Conservation (phyloP, 2,797 vertebrate species). For the Acanthiza pusilla region DNA sequence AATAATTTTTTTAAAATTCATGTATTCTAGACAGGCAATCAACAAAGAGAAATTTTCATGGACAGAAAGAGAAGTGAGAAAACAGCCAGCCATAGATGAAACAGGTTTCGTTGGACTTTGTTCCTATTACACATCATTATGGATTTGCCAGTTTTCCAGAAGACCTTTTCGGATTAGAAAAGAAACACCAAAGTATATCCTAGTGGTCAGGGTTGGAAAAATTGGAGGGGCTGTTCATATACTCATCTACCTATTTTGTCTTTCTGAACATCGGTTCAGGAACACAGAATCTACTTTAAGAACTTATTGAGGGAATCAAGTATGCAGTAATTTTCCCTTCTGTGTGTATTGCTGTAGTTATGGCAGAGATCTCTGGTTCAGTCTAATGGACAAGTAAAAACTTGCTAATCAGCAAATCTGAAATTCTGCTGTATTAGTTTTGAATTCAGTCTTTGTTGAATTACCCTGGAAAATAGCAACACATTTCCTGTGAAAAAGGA, state of each 20-base stretch:
- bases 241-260: background rate
- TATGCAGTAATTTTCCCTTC: background rate
- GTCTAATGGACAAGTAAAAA: background rate
- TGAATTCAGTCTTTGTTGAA: background rate
- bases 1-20: background rate
- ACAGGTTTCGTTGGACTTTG: background rate
- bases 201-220: background rate
- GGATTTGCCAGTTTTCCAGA: background rate
- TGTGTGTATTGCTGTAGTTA: background rate
- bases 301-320: background rate
- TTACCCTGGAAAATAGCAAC: background rate
- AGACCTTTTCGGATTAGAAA: background rate
- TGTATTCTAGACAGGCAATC: background rate
- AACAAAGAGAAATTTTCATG: background rate
- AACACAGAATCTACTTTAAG: background rate
- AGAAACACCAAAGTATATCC: background rate
- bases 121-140: background rate
- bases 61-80: background rate
- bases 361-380: background rate
- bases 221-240: background rate
- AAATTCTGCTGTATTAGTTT: background rate
- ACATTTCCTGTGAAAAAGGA: background rate
- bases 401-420: background rate
- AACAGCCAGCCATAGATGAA: background rate
- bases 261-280: background rate